A percentile compares a stretch with the other conserved stretches of the same genome.
Conservation (phyloP, 92 coral and sea anemone genomes). For the Pocillopora meandrina region DNA sequence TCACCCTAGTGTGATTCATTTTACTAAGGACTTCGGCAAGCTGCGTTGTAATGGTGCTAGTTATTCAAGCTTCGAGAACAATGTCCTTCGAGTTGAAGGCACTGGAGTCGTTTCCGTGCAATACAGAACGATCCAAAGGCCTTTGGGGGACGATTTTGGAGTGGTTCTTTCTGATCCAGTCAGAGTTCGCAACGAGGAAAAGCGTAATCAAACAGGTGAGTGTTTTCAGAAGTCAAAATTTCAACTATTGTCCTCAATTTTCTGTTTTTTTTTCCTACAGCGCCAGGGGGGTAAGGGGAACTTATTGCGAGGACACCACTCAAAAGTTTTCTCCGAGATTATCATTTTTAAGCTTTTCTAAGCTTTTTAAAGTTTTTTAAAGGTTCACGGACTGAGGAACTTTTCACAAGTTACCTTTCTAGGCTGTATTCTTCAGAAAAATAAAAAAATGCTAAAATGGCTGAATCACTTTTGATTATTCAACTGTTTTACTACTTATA, state of each 20-base stretch:
- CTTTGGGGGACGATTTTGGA: slow-evolving; percentile 49
- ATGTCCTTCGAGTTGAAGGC: slow-evolving; percentile 53
- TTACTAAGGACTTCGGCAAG: slow-evolving; percentile 35
- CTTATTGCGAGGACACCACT: too few species aligned
- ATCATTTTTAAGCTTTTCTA: too few species aligned
- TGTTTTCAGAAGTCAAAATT: neutral
- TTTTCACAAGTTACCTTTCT: too few species aligned
- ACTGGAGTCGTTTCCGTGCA: slow-evolving; percentile 54
- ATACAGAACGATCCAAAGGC: slow-evolving; percentile 56
- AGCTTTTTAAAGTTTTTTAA: too few species aligned
- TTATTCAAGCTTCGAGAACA: slow-evolving; percentile 60
- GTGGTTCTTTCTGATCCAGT: slow-evolving; percentile 52
- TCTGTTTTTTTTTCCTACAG: too few species aligned
- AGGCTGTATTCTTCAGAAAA: too few species aligned
- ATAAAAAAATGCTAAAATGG: too few species aligned
- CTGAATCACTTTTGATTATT: too few species aligned
- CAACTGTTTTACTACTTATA: too few species aligned
- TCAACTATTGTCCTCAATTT: neutral
- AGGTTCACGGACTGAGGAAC: too few species aligned
- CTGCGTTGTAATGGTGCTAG: slow-evolving; percentile 32
- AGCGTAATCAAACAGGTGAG: neutral
- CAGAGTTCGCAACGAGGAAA: neutral
- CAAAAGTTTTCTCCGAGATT: too few species aligned
- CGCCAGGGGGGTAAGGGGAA: too few species aligned
- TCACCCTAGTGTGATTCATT: slow-evolving; percentile 40